Evolutionary conservation across 2,888 invertebrate species (phyloP).

Genomic region (Netelia inedita): DNA sequence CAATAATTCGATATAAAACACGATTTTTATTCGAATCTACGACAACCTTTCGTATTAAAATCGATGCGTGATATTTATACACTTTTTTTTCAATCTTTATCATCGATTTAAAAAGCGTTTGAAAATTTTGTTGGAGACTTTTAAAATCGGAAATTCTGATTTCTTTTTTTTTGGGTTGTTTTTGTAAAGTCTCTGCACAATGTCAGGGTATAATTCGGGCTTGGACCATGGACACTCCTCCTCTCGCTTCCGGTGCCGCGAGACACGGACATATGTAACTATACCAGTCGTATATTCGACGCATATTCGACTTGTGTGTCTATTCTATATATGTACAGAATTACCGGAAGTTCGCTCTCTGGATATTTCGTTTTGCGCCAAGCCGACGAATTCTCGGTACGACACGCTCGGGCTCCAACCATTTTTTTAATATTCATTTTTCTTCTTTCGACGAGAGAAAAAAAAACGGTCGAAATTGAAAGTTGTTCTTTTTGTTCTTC

Average conservation of each 20-base stretch:
- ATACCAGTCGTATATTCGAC: conserved; percentile 4
- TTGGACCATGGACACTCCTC: conserved; percentile 49
- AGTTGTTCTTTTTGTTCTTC: neutral
- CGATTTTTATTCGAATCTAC: neutral
- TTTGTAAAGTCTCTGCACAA: conserved; percentile 13
- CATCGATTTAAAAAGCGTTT: neutral
- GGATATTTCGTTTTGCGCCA: conserved; percentile 58
- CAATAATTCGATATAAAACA: neutral
- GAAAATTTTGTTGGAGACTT: neutral
- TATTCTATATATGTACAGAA: conserved; percentile 24
- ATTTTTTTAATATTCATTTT: neutral
- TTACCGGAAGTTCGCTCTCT: conserved; percentile 65
- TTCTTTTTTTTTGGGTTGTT: conserved; percentile 21
- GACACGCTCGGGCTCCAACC: neutral
- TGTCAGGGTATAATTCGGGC: conserved; percentile 48
- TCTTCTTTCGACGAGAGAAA: neutral
- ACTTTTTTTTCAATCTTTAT: neutral
- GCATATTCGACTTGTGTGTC: too few species aligned
- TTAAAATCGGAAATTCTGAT: conserved; percentile 3
- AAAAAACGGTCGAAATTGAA: neutral
- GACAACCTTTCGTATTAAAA: neutral
- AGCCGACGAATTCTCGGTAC: conserved; percentile 47
- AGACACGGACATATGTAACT: conserved; percentile 9
- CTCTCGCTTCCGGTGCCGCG: conserved; percentile 54
- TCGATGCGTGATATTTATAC: too few species aligned